A percentile compares a stretch with the other conserved stretches of the same genome.
These are phyloP conservation scores for Astatoreochromis straeleni DNA, from an alignment of 2,113 vertebrate genomes.

Conservation along the genomic window DNA sequence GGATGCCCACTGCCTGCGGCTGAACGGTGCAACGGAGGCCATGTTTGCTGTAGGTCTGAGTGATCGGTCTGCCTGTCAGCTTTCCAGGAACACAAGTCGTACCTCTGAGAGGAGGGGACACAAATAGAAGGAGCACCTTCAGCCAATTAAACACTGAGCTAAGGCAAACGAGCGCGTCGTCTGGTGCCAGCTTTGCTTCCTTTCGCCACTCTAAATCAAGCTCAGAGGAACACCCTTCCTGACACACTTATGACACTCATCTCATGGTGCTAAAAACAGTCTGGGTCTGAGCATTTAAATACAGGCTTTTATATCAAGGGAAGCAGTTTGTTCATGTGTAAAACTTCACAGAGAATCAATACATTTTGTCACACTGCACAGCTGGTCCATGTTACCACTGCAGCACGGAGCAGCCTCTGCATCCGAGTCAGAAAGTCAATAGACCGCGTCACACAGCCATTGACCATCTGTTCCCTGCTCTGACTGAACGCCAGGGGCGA, in stretches of 20 bases:
- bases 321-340: neutral
- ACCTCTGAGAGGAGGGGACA: neutral
- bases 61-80: neutral
- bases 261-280: neutral
- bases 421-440: slow-evolving; percentile 27
- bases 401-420: neutral
- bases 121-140: neutral
- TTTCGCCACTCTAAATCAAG: neutral
- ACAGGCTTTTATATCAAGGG: neutral
- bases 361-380: neutral
- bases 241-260: neutral
- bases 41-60: slow-evolving; percentile 54
- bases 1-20: slow-evolving; percentile 82
- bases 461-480: slow-evolving; percentile 38
- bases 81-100: neutral
- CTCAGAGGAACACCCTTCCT: neutral
- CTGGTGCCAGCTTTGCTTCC: neutral
- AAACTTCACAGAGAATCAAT: slow-evolving; percentile 5
- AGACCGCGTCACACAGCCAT: neutral
- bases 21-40: slow-evolving; percentile 80
- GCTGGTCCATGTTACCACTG: neutral
- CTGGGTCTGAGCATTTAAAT: neutral
- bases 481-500: neutral
- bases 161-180: rapidly evolving
- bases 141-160: neutral